Evolutionary conservation across 2,888 invertebrate species (phyloP).

Genomic region (Diogma glabrata): DNA sequence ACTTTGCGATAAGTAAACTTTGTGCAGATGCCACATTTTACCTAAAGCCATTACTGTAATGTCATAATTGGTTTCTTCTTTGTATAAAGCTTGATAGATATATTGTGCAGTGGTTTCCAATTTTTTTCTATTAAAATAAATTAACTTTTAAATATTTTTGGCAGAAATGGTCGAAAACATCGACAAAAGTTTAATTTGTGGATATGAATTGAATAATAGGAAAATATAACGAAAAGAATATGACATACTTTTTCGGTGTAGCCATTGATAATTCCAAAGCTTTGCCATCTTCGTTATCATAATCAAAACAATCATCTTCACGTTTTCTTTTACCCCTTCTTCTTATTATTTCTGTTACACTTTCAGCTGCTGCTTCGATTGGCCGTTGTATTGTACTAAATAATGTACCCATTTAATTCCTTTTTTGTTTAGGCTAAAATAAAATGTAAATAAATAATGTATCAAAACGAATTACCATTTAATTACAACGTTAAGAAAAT

Average conservation of each 20-base stretch:
- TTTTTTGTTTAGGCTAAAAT: no score
- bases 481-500: no score
- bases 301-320: constrained; percentile 33
- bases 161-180: no score
- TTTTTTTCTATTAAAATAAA: constrained; percentile 40
- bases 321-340: constrained; percentile 45
- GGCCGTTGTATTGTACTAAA: constrained; percentile 32
- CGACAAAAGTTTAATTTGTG: no score
- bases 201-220: no score
- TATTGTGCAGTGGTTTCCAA: constrained; percentile 62
- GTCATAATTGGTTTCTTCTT: constrained; percentile 65
- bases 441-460: no score
- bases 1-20: constrained; percentile 68
- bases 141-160: no score
- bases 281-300: constrained; percentile 39
- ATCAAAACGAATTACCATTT: no score
- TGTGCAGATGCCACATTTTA: constrained; percentile 62
- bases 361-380: constrained; percentile 32
- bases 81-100: constrained; percentile 63
- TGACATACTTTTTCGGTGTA: constrained; percentile 49
- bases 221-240: neutral
- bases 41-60: constrained; percentile 58
- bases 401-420: constrained; percentile 36
- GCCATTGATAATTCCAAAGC: constrained; percentile 44
- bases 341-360: constrained; percentile 36